These are phyloP conservation scores for Cotesia chilonis DNA, from an alignment of 1,140 invertebrate species.

Conservation along the genomic window DNA sequence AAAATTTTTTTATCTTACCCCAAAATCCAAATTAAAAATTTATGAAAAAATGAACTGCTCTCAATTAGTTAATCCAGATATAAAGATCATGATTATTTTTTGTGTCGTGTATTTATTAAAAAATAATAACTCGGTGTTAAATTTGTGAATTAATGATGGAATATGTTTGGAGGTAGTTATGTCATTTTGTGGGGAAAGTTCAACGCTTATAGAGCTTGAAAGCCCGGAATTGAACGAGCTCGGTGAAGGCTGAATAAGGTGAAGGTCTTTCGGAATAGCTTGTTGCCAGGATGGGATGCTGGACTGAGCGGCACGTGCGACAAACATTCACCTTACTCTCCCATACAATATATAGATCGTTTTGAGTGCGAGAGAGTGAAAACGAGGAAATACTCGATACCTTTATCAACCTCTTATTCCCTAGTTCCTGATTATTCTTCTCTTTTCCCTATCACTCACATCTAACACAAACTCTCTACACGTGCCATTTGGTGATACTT, in stretches of 20 bases:
- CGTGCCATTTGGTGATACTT: neutral
- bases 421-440: neutral
- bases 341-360: neutral
- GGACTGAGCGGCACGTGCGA: neutral
- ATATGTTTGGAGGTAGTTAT: no score
- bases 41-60: no score
- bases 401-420: no score
- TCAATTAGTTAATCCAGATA: no score
- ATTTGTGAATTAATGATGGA: no score
- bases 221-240: conserved; percentile 58
- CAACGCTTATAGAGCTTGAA: neutral
- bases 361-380: conserved; percentile 1
- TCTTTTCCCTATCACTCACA: neutral
- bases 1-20: no score
- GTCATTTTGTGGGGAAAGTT: no score
- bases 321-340: neutral
- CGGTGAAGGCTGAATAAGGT: conserved; percentile 66
- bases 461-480: neutral
- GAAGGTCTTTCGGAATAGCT: conserved; percentile 56
- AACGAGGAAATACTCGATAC: no score
- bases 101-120: no score
- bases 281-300: conserved; percentile 38
- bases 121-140: no score
- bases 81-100: no score
- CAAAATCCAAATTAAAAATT: no score